Base-by-base conservation (phyloP, 1,140 invertebrate species). In the Drosophila asahinai region DNA sequence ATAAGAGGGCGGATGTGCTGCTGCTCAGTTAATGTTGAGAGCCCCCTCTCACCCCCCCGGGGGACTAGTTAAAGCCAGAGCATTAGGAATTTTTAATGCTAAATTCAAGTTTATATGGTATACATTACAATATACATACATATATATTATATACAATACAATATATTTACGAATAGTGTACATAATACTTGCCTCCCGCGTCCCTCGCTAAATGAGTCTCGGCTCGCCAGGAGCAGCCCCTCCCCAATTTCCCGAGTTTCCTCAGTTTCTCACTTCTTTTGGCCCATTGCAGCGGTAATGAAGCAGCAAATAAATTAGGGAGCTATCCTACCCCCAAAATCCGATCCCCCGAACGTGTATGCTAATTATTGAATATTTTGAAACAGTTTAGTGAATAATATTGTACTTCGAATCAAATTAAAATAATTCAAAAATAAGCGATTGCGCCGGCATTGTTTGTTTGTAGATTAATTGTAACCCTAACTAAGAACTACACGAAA, bases 101-200 rank as follows among this genome's bases (percentile, higher is more conserved):
- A 89, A 87, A 89, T 89, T 84, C 78, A 84, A 81, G 86, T 87
- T 87, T 87, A 87, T 87, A 86, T 87, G 80, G 83, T 86, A 86
- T 86, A 87, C 83, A 86, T 87, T 77, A 83, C 67, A 74, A 80
- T 75, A 80, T 75, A 86, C 59, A 86, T 67, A 64, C 61, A 87
- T 73, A 81, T 67, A 81, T 80, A 83, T 81, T 68, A 83, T 77
- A 83, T 60, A 81, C 79, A 73, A 82, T 81, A 87, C 78, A 83
- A 43, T 71, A 86, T 80, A 86, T 86, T 82, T 82, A 86, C 71
- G 76, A 86, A 86, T 86, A 86, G 83, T 86, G 83, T 86, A 86
- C 70, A 86, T 86, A 86, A 86, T 66, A 57, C 55, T 73, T 70
- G 70, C 71, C 71, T 74, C 71, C 71, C 47, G 40, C 54, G 68